Conservation (phyloP, 2,113 vertebrate species). For the Passer domesticus region DNA sequence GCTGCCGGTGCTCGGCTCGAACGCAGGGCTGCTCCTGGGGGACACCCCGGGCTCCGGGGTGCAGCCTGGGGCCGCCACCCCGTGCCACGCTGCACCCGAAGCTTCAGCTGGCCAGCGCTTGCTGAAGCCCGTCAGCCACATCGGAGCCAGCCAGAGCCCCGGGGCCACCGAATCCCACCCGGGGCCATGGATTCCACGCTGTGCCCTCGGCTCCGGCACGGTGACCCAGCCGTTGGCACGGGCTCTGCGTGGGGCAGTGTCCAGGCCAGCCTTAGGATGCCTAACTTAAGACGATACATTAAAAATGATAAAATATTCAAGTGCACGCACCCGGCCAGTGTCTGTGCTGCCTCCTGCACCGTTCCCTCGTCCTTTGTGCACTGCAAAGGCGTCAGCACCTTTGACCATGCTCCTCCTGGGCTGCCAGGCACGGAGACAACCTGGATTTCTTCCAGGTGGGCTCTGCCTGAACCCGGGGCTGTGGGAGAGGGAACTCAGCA, state of each 20-base stretch:
- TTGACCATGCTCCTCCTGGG: accelerated
- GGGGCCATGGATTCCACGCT: accelerated
- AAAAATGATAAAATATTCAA: neutral
- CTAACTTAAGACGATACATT: neutral
- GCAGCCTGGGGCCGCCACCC: neutral
- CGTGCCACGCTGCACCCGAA: neutral
- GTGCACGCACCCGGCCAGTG: accelerated
- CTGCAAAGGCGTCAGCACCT: neutral
- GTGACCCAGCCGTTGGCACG: accelerated
- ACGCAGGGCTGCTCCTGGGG: neutral
- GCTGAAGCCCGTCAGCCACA: neutral
- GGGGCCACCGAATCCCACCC: neutral
- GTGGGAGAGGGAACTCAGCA: neutral
- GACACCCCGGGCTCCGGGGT: neutral
- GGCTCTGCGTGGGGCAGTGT: neutral
- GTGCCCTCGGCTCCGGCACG: neutral
- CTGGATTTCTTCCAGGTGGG: neutral
- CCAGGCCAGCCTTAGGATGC: neutral
- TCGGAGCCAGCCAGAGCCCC: neutral
- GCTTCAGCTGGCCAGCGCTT: accelerated
- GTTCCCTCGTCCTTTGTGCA: accelerated
- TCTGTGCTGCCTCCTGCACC: neutral
- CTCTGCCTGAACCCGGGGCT: neutral
- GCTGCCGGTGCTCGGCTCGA: neutral
- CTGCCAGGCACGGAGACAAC: accelerated